A percentile compares a stretch with the other conserved stretches of the same genome.
These are phyloP conservation scores for Phrynosoma platyrhinos DNA, from an alignment of 2,113 vertebrate genomes.

Conservation along the genomic window DNA sequence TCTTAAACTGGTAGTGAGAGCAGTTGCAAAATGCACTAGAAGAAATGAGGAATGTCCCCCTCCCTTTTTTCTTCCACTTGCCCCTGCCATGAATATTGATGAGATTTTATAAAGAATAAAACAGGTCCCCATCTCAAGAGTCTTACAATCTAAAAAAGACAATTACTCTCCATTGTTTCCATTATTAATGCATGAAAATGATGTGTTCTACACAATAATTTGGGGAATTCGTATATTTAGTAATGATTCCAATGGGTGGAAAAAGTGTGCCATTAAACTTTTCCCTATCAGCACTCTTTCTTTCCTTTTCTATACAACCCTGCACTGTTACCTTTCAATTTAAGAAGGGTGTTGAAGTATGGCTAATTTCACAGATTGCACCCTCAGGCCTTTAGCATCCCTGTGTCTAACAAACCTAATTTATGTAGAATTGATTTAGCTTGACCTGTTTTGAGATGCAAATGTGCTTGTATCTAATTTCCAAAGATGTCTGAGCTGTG, in stretches of 20 bases:
- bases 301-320: background rate
- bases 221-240: background rate
- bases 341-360: conserved; percentile 16
- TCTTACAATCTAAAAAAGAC: background rate
- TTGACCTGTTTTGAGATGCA: conserved; percentile 58
- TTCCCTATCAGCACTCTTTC: background rate
- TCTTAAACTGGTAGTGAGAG: background rate
- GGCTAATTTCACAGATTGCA: conserved; percentile 53
- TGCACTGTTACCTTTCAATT: conserved; percentile 4
- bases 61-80: background rate
- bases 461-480: conserved; percentile 42
- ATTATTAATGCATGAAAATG: background rate
- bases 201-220: background rate
- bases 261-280: conserved; percentile 1
- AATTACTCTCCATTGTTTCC: background rate
- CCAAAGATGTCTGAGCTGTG: conserved; percentile 11
- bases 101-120: background rate
- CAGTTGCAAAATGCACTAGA: background rate
- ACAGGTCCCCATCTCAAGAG: background rate
- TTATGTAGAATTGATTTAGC: conserved; percentile 55
- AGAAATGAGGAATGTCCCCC: background rate
- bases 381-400: conserved; percentile 33
- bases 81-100: background rate
- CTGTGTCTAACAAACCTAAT: conserved; percentile 49
- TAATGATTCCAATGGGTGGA: background rate